Percentiles rank a stretch among this genome's conserved stretches.
Conservation (phyloP, 1,140 invertebrate species). For the Trypoxylus dichotomus region DNA sequence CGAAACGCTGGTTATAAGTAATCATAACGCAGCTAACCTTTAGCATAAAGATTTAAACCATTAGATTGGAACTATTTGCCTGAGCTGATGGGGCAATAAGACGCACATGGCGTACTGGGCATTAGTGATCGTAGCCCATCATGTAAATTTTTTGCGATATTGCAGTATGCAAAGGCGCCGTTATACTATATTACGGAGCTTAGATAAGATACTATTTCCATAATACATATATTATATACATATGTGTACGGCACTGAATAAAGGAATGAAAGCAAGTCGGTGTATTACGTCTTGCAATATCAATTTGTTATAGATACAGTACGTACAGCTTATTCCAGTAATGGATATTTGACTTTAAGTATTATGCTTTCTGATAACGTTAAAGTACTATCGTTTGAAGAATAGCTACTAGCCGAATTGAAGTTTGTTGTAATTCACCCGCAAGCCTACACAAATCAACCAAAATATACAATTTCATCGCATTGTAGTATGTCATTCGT, state of each 20-base stretch:
- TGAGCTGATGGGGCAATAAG: constrained; percentile 27
- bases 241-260: not conserved
- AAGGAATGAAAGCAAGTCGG: not conserved
- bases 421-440: too few species aligned
- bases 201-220: not conserved
- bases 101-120: constrained; percentile 32
- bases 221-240: constrained; percentile 1
- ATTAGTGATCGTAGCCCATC: constrained; percentile 31
- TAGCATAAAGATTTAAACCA: not conserved
- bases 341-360: too few species aligned
- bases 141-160: constrained; percentile 35
- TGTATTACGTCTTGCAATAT: not conserved
- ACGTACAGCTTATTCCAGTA: too few species aligned
- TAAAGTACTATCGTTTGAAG: too few species aligned
- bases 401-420: too few species aligned
- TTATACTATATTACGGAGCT: constrained; percentile 8
- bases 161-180: constrained; percentile 30
- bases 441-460: too few species aligned
- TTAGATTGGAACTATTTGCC: not conserved
- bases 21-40: not conserved
- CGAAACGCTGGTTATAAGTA: too few species aligned
- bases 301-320: too few species aligned
- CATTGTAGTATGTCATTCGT: too few species aligned
- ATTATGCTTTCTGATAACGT: too few species aligned
- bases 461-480: too few species aligned